Evolutionary conservation across 2,888 invertebrate genomes (phyloP), one percentile per base, ranked within the genome.

Genomic region (Tetrapedia diversipes): DNA sequence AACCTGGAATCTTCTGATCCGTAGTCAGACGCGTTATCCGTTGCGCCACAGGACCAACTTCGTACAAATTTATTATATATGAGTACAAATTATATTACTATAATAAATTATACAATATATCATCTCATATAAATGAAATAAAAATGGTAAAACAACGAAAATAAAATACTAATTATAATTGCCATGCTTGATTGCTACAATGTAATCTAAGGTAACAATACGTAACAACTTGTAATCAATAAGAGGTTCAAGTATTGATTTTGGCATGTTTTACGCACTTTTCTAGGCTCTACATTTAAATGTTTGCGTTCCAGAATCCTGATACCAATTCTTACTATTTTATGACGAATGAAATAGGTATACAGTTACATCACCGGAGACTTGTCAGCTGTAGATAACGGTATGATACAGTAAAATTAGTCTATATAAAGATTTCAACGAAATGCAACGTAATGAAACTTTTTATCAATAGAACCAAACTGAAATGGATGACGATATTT

Each of bases 1-100:
- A 87, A 87, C 87, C 88, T 86, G 87, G 88, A 89, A 87, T 87
- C 85, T 88, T 87, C 87, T 88, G 87, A 88, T 88, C 86, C 87
- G 88, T 88, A 88, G 87, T 87, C 88, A 86, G 86, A 88, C 87
- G 86, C 87, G 87, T 88, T 87, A 86, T 87, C 86, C 88, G 83
- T 86, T 86, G 87, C 86, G 88, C 87, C 87, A 86, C 87, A 88
- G 88, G 87, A 87, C 88, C 87, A 51, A 63, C 67, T 67, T 83
- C 67, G 66, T 0, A 6, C 1, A 14, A 22, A 0, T 0, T 0
- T 22, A 1, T 69, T 32, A 39, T 3, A 10, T 51, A 8, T 11
- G 0, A 0, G 0, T 65, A 78, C 3, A 16, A 53, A 29, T 16
- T 8, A 22, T 27, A 29, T n/a, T 19, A 34, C 27, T 16, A 57